Base-by-base conservation (phyloP, 2,888 invertebrate species). In the Ptychoptera contaminata region DNA sequence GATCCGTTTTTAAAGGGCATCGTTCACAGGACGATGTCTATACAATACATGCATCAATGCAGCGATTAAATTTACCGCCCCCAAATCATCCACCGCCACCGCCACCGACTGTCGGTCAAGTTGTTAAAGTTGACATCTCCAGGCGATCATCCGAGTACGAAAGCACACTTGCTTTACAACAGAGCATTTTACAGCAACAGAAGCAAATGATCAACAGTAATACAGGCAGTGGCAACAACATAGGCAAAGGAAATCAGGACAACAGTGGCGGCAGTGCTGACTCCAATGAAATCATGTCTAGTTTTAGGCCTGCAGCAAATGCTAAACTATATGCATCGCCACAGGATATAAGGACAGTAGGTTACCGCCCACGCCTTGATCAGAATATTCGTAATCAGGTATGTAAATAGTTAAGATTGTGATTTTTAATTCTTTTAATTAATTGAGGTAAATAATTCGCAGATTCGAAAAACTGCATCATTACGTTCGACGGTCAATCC, bases 261-360 rank as follows among this genome's bases (percentile, higher is more conserved):
- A 40, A 43, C 29, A 60, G 60, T 35, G 48, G 47, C 16, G 47
- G 49, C 46, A 43, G 40, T 43, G 45, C 49, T 41, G 59, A 58
- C 1, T 57, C 59, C 48, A 59, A 61, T 43, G 61, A 70, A 44
- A 76, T 84, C 43, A 80, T 82, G 65, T 91, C 90, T 43, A 87
- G 90, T 57, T 93, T 93, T 70, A 81, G 88, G 54, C 93, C 93
- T 8, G 77, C 82, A 47, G 80, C 82, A 50, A 82, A 74, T 64
- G 85, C 86, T 43, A 84, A 85, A 62, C 71, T 93, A 48, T 91
- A 90, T 66, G 91, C 91, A 30, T 84, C 87, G 45, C 92, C 92
- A 12, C 80, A 83, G 56, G 87, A 86, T 61, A 74, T 85, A 57
- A 83, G 79, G 58, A 74, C 75, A 40, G 79, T 83, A 35, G 82